These are phyloP conservation scores for Rotaria magnacalcarata DNA, from an alignment of 2,888 invertebrate genomes.

Conservation along the genomic window DNA sequence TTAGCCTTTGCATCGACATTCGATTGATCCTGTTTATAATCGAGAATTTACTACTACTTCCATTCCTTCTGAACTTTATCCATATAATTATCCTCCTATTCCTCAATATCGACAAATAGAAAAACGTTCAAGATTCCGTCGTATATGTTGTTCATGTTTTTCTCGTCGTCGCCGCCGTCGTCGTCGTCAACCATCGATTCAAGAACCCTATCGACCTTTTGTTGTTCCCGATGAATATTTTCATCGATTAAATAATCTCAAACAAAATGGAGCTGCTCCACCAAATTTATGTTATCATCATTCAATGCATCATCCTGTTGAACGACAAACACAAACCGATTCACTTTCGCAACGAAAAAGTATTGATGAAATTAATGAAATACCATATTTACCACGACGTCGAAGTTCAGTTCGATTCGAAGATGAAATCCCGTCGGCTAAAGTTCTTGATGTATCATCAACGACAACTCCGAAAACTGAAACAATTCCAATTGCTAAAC, in stretches of 20 bases:
- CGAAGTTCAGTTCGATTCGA: conserved; percentile 32
- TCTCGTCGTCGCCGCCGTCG: neutral
- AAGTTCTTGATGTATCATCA: neutral
- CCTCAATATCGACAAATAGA: conserved; percentile 8
- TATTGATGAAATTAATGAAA: neutral
- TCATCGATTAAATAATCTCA: conserved; percentile 1
- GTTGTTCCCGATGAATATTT: conserved; percentile 6
- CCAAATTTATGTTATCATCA: neutral
- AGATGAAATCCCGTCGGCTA: neutral
- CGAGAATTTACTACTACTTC: neutral
- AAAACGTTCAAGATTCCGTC: neutral
- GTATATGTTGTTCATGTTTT: neutral
- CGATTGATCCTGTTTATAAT: neutral
- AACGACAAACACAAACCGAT: conserved; percentile 9
- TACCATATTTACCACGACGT: conserved; percentile 8
- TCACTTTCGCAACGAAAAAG: neutral
- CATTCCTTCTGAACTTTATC: neutral
- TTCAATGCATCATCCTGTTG: conserved; percentile 15
- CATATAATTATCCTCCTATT: neutral
- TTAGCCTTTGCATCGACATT: neutral
- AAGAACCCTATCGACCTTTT: neutral
- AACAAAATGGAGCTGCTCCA: neutral
- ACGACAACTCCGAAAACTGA: neutral
- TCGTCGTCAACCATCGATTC: neutral
- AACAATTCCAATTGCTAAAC: neutral